These are phyloP conservation scores for Lathronympha strigana DNA, from an alignment of 2,888 invertebrate species.

Conservation along the genomic window DNA sequence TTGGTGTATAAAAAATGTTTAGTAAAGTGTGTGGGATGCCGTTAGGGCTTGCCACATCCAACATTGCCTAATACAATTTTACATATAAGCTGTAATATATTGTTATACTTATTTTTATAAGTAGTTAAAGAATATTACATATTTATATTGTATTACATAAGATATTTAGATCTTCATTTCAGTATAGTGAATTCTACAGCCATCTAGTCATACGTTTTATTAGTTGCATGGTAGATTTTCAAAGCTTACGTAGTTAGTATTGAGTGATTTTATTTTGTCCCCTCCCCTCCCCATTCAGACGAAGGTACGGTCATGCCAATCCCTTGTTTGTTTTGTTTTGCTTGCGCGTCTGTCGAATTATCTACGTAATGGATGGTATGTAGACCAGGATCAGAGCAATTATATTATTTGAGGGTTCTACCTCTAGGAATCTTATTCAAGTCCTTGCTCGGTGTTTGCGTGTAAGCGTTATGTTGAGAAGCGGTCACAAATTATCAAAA, in stretches of 20 bases:
- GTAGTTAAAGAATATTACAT: slow-evolving; percentile 14
- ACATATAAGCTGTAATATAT: not conserved
- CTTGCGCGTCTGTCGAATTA: slow-evolving; percentile 41
- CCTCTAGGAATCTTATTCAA: too few species aligned
- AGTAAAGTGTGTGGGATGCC: not conserved
- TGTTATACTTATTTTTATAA: slow-evolving; percentile 3
- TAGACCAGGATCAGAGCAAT: not conserved
- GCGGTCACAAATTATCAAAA: not conserved
- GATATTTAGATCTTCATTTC: slow-evolving; percentile 1
- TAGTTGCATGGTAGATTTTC: slow-evolving; percentile 71
- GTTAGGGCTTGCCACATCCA: not conserved
- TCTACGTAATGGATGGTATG: slow-evolving; percentile 2
- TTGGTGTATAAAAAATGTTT: slow-evolving; percentile 1
- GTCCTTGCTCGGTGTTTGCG: too few species aligned
- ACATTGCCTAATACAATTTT: not conserved
- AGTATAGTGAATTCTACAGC: slow-evolving; percentile 75
- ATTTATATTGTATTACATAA: not conserved
- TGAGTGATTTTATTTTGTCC: slow-evolving; percentile 53
- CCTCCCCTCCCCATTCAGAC: slow-evolving; percentile 60
- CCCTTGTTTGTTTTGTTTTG: slow-evolving; percentile 45
- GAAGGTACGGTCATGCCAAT: slow-evolving; percentile 61
- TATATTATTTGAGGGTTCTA: not conserved
- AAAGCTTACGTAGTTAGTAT: slow-evolving; percentile 59
- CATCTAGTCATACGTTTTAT: slow-evolving; percentile 64
- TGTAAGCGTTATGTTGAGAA: not conserved